Evolutionary conservation across 2,888 invertebrate species (phyloP), one percentile per base, ranked within the genome.

Genomic region (Enchytraeus crypticus): DNA sequence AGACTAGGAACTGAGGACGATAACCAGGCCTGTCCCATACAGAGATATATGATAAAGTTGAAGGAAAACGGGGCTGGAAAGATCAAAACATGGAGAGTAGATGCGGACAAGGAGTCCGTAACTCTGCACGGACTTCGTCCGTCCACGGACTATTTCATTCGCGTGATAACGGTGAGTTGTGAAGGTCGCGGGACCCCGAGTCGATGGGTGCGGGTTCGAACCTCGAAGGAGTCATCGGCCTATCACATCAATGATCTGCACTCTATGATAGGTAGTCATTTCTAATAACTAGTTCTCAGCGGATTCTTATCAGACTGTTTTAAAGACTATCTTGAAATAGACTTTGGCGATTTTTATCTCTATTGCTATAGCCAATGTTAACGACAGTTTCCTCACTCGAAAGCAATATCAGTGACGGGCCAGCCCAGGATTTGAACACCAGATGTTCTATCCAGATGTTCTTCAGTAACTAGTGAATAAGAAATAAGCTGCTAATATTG

Each of bases 161-260:
- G 66, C 29, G 53, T 68, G 43, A 60, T 67, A 43, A 61, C 64
- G 45, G 53, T 66, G 33, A 60, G 43, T 32, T 68, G 68, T 34
- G 54, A 62, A 14, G 67, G 67, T 14, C 64, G 65, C 51, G 53
- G 63, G 14, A 53, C 49, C 27, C 64, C 64, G 14, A 62, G 62
- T 33, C 54, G 56, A 26, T 67, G 68, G 68, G 33, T 67, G 21
- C 26, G 51, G 32, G 60, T 64, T 26, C 43, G 38, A 5, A 68
- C 66, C 3, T 21, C 54, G 23, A 38, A 18, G 18, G 38, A 38
- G 38, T 8, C 38, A 18, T 21, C 30, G n/a, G 21, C 8, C 51
- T 27, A 5, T 26, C 51, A n/a, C 51, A 30, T 51, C 29, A 51
- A 30, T 23, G 23, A 11, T 23, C 18, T 11, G 43, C 18, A 18